Conservation (phyloP, 2,888 invertebrate species). For the Melanargia galathea region DNA sequence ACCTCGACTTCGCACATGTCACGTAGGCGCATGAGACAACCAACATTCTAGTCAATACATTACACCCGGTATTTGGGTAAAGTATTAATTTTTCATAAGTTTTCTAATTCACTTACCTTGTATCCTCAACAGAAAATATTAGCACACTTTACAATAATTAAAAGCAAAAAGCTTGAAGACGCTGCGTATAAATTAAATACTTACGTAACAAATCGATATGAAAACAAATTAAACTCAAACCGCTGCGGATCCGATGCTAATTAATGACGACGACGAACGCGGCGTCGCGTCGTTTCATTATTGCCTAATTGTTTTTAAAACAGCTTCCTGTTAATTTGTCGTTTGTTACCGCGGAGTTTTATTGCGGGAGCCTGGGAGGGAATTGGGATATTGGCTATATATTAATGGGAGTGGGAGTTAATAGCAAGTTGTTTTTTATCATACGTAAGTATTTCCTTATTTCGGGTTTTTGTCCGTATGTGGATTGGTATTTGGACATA, state of each 20-base stretch:
- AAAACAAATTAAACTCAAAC: slow-evolving; percentile 42
- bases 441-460: no score
- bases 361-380: slow-evolving; percentile 8
- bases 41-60: no score
- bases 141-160: no score
- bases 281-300: slow-evolving; percentile 61
- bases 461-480: no score
- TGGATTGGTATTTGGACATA: no score
- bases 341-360: slow-evolving; percentile 40
- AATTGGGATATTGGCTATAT: slow-evolving; percentile 19
- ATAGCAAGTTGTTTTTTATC: background rate
- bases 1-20: no score
- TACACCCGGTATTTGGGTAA: no score
- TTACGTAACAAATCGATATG: slow-evolving; percentile 16
- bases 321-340: slow-evolving; percentile 56
- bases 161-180: slow-evolving; percentile 34
- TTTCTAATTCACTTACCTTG: no score
- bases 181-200: background rate
- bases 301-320: slow-evolving; percentile 74
- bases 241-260: slow-evolving; percentile 55
- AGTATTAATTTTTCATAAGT: no score
- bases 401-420: background rate
- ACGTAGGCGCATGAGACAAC: no score
- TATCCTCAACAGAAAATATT: no score
- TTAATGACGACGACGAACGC: no score